Base-by-base conservation (phyloP, 2,888 invertebrate species). In the Machimus atricapillus region DNA sequence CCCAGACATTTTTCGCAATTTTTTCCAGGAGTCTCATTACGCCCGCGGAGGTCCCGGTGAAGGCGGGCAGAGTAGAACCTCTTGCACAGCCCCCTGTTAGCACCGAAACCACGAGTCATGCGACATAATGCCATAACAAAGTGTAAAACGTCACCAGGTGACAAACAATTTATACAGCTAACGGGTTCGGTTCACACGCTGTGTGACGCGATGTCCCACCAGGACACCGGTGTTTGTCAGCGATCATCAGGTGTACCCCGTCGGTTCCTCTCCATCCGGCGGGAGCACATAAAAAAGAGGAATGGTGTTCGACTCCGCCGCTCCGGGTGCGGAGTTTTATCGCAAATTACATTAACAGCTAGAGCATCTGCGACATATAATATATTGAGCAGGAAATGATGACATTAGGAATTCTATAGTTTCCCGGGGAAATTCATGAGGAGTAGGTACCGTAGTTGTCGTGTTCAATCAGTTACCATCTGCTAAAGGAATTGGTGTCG, bases 111-210 rank as follows among this genome's bases (percentile, higher is more conserved):
- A 40, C 82, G 37, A 82, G 85, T 85, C 74, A 77, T 52, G n/a
- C 16, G 52, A 16, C 16, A 56, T 86, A 77, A 86, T 77, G 34
- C 76, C 77, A 77, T 86, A 56, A 86, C 56, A 77, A 86, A 86
- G 77, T 77, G 77, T 56, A 43, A 86, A 86, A 77, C 40, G 77
- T 77, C 86, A 86, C 76, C 86, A 86, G 86, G 31, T 86, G 86
- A 86, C 86, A 86, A 56, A 77, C 86, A 77, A 86, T 86, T 86
- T 86, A 77, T 77, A 77, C 76, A 34, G 73, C 56, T 77, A 76
- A 86, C 46, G 52, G 43, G 74, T 85, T 46, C 43, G 43, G 74
- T 85, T 46, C 43, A 16, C 66, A 85, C 73, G 37, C 19, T 73
- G 40, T 66, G 52, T 8, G 73, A 74, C 3, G 66, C 85, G 52